These are phyloP conservation scores for Chelonus formosanus DNA, from an alignment of 2,888 invertebrate genomes.

Conservation along the genomic window DNA sequence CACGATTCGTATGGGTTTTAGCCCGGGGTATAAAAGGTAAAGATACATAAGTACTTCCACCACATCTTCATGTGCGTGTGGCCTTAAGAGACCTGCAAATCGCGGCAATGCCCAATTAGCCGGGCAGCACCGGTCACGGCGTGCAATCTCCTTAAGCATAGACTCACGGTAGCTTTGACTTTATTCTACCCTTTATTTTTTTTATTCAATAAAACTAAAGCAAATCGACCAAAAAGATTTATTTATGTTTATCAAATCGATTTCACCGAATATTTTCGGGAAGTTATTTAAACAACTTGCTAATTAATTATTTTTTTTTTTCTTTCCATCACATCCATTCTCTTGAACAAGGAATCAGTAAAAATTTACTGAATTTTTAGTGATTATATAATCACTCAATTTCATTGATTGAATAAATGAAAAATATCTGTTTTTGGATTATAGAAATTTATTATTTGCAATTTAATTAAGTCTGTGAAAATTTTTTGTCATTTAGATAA, in stretches of 20 bases:
- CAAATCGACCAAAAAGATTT: slow-evolving; percentile 10
- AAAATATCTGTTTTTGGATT: no score
- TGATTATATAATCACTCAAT: no score
- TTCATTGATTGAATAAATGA: no score
- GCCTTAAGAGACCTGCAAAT: slow-evolving; percentile 32
- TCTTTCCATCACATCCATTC: no score
- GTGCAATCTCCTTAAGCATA: slow-evolving; percentile 41
- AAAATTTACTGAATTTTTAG: no score
- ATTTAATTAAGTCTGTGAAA: no score
- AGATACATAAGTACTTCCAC: slow-evolving; percentile 21
- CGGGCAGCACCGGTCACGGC: slow-evolving; percentile 41
- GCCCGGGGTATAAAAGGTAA: slow-evolving; percentile 28
- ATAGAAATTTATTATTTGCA: no score
- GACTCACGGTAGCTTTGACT: slow-evolving; percentile 34
- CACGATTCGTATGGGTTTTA: slow-evolving; percentile 39
- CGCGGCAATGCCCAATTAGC: slow-evolving; percentile 44
- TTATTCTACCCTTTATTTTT: slow-evolving; percentile 28
- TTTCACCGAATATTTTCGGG: no score
- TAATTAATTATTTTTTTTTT: slow-evolving; percentile 1
- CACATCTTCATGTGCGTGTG: slow-evolving; percentile 40
- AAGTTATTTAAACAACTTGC: no score
- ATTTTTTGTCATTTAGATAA: no score
- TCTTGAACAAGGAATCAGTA: no score
- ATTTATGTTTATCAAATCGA: no score
- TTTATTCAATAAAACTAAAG: slow-evolving; percentile 27